phyloP scores from a whole-genome alignment of 2,888 invertebrate species.

The Acleris literana region DNA sequence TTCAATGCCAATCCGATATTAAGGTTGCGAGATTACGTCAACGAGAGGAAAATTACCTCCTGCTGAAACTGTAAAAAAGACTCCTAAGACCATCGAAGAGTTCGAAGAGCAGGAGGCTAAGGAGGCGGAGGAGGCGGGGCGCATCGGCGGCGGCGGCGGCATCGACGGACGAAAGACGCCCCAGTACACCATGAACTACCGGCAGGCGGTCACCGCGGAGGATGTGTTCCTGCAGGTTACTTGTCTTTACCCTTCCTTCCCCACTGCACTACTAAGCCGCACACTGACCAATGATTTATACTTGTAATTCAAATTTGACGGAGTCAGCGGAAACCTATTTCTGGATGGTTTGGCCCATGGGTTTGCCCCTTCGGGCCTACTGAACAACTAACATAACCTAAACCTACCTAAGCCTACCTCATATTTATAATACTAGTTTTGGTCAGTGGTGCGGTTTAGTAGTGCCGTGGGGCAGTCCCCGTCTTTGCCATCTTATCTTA shows the following conservation, averaged over 20 bases:
- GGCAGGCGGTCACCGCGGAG: constrained; percentile 92
- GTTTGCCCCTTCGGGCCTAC: no score
- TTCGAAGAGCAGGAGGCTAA: constrained; percentile 79
- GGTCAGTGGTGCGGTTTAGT: no score
- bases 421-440: no score
- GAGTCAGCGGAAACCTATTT: no score
- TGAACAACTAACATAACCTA: no score
- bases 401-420: no score
- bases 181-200: constrained; percentile 91
- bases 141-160: constrained; percentile 68
- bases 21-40: constrained; percentile 70
- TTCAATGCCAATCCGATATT: not conserved
- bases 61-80: constrained; percentile 41
- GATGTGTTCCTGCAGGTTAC: constrained; percentile 92
- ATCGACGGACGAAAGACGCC: constrained; percentile 87
- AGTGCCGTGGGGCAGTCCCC: no score
- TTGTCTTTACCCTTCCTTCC: no score
- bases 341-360: no score
- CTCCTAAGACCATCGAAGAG: constrained; percentile 71
- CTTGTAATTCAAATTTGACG: no score
- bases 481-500: not conserved
- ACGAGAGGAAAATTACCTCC: constrained; percentile 53
- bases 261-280: no score
- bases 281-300: no score
- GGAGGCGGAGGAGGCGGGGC: constrained; percentile 73